Conservation (phyloP, 2,113 vertebrate genomes). For the Gila orcuttii region DNA sequence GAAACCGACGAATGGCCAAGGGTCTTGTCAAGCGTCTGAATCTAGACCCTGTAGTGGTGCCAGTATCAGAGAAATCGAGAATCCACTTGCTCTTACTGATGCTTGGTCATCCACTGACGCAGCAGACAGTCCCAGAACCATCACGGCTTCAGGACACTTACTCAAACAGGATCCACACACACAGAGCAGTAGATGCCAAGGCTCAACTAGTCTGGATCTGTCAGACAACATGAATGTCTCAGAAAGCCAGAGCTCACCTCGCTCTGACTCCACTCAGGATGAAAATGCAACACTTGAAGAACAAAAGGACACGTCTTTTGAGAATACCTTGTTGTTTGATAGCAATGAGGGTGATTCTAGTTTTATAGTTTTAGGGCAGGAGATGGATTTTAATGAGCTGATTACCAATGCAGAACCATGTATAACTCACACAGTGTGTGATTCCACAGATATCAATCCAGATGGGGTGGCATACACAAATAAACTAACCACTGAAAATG, state of each 20-base stretch:
- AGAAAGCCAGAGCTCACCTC: constrained; percentile 51
- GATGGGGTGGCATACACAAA: background rate
- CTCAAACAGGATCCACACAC: constrained; percentile 59
- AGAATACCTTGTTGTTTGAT: constrained; percentile 23
- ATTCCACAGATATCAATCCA: background rate
- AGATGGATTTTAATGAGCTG: background rate
- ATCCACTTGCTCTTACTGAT: constrained; percentile 69
- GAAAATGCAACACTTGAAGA: constrained; percentile 55
- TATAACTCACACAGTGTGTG: constrained; percentile 7
- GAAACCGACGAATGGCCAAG: background rate
- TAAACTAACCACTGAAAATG: constrained; percentile 10
- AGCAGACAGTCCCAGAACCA: constrained; percentile 68
- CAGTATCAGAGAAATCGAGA: constrained; percentile 67
- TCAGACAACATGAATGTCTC: constrained; percentile 52
- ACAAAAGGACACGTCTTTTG: constrained; percentile 36
- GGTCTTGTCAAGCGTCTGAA: background rate
- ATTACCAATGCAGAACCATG: background rate
- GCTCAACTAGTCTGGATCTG: constrained; percentile 58
- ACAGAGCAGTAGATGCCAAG: constrained; percentile 58
- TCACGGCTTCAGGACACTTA: constrained; percentile 63
- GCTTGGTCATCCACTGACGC: constrained; percentile 81
- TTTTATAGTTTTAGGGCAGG: constrained; percentile 12
- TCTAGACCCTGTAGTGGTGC: constrained; percentile 52
- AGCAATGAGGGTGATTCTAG: background rate
- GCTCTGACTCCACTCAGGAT: constrained; percentile 55